Base-by-base conservation (phyloP, 2,113 vertebrate species). In the Gallinago undulata region DNA sequence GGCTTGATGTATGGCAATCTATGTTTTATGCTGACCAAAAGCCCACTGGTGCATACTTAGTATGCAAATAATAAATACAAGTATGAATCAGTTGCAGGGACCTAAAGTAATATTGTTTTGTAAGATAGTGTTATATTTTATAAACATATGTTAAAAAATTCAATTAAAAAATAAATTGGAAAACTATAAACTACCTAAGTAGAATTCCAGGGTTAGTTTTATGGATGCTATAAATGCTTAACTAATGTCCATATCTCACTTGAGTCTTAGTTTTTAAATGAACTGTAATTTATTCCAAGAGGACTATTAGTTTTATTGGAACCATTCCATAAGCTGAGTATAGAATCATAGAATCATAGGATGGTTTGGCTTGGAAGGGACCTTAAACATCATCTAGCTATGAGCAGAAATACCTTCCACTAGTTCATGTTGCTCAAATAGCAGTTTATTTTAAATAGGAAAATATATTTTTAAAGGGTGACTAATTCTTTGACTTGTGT, bases 121-220 rank as follows among this genome's bases (percentile, higher is more conserved):
- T 89, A 94, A 84, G 88, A 69, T 56, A 87, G 66, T 89, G 47
- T 84, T 96, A 84, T 89, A 82, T 77, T 93, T 96, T 94, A 68
- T 33, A 94, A 96, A 83, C 50, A 59, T 73, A 84, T 55, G 37
- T 95, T 37, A 64, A 93, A 78, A 86, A 96, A 97, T 69, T 96
- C 39, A 97, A 89, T 95, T 97, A 96, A 97, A 97, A 98, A 96
- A 51, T 96, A 97, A 94, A 97, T 96, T 97, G 89, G 86, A 97
- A 96, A 96, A 93, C 87, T 94, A 87, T 96, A 82, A 95, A 97
- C 37, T 93, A 96, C 70, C 56, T 91, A 91, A 45, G 67, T 95
- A 85, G 76, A 97, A 93, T 80, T 93, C 53, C 93, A 96, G 37
- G 17, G 80, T 96, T 97, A 96, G 76, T 94, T 97, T 98, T 97